Base-by-base conservation (phyloP, 2,113 vertebrate genomes). In the Silurus glanis region DNA sequence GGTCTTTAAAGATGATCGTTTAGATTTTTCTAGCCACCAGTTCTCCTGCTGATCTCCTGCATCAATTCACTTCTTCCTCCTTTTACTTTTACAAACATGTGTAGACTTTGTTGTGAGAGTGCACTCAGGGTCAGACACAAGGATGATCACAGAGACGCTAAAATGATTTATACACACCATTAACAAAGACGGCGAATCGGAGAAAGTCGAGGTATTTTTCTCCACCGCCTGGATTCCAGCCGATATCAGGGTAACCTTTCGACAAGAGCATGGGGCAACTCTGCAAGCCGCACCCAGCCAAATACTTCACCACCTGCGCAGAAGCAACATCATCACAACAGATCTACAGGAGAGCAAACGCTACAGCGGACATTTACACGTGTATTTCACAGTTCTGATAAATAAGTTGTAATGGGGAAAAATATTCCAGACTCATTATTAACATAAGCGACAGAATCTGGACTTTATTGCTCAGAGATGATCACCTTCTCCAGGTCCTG, bases 201-300 rank as follows among this genome's bases (percentile, higher is more conserved):
- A 98, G 93, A 92, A 98, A 98, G 91, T 98, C 97, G 14, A 98
- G 95, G 87, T 98, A 98, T 82, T 97, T 96, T 89, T 98, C 96
- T 13, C 97, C 97, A 0, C 97, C 97, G 0, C 95, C 95, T n/a
- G 97, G 97, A 92, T 98, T 98, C 97, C 97, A 98, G 82, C 97
- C 96, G 0, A 97, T 98, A 89, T 98, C 97, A 0, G 97, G 97
- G 89, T 98, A 98, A 5, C 97, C 96, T 92, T 98, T 98, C 72
- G 97, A 92, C 81, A 98, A 93, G 3, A 98, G 94, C 96, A 97
- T 98, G 12, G 96, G 93, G 78, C 97, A 98, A 89, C 96, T 98
- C 90, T 98, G 97, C 83, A 98, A 94, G 78, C 97, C 97, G 89
- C 96, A 97, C 78, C 97, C 96, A 19, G 97, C 97, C 88, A 98